Conservation (phyloP, 2,113 vertebrate species). For the Chascanopsetta lugubris region DNA sequence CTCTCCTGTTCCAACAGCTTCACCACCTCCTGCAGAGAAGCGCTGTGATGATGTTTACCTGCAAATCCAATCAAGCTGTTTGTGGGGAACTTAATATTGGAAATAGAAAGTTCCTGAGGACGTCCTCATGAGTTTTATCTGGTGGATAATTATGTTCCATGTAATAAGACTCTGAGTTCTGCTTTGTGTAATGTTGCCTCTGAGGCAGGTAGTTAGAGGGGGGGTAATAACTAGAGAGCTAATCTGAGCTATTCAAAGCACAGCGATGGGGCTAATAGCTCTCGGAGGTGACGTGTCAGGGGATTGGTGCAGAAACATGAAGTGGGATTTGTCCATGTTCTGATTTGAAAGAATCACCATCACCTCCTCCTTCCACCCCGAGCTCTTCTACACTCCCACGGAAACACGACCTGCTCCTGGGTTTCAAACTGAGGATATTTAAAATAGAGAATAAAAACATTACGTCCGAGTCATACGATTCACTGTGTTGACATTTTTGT, state of each 20-base stretch:
- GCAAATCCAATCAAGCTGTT: background rate
- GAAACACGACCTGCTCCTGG: background rate
- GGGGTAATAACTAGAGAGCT: background rate
- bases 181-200: background rate
- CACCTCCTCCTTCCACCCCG: too few relatives aligned
- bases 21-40: background rate
- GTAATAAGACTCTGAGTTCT: background rate
- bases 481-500: slow-evolving; percentile 37
- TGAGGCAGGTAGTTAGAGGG: background rate
- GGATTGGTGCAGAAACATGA: background rate
- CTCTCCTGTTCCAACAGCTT: too few relatives aligned
- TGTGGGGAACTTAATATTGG: background rate
- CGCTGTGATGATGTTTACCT: background rate
- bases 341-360: too few relatives aligned
- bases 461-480: slow-evolving; percentile 7
- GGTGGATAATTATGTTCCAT: background rate
- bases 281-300: background rate
- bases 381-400: background rate
- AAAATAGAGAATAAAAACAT: slow-evolving; percentile 7
- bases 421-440: slow-evolving; percentile 7
- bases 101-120: background rate
- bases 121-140: background rate
- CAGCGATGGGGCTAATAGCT: background rate
- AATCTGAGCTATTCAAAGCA: background rate
- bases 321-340: too few relatives aligned